Evolutionary conservation across 2,797 vertebrate species (phyloP).

Genomic region (Sebastolobus altivelis): DNA sequence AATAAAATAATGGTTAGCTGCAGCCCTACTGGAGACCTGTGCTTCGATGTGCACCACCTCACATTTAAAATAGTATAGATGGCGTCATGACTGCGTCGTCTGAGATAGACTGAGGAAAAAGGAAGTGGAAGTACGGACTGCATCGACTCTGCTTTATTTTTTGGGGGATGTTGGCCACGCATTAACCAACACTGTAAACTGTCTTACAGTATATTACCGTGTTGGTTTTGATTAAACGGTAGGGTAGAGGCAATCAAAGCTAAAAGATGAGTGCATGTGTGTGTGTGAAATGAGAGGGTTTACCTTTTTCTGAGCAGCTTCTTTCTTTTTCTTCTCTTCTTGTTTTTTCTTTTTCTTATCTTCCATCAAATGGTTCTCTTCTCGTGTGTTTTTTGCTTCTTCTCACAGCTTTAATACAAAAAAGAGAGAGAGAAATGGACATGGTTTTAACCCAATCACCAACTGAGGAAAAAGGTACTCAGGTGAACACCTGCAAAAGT

Average conservation of each 20-base stretch:
- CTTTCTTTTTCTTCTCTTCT: slow-evolving; percentile 99
- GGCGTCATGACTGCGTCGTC: neutral
- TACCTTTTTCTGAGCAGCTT: slow-evolving; percentile 97
- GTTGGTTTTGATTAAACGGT: neutral
- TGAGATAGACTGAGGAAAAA: neutral
- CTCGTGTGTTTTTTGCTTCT: slow-evolving; percentile 90
- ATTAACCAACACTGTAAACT: neutral
- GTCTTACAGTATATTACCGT: neutral
- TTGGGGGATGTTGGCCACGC: neutral
- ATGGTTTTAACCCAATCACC: slow-evolving; percentile 19
- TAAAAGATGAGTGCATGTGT: neutral
- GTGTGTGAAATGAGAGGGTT: slow-evolving; percentile 13
- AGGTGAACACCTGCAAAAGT: slow-evolving; percentile 11
- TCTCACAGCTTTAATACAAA: slow-evolving; percentile 84
- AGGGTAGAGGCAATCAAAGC: neutral
- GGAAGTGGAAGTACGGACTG: slow-evolving; percentile 14
- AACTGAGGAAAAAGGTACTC: slow-evolving; percentile 1
- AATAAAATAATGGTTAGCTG: too few species aligned
- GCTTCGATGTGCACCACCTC: neutral
- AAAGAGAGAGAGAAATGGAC: neutral
- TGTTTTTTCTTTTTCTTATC: slow-evolving; percentile 99
- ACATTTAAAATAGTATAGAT: slow-evolving; percentile 2
- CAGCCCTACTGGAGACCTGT: neutral
- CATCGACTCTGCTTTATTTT: too few species aligned
- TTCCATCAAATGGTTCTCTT: slow-evolving; percentile 99